Conservation (phyloP, 1,140 invertebrate species). For the Drosophila asahinai region DNA sequence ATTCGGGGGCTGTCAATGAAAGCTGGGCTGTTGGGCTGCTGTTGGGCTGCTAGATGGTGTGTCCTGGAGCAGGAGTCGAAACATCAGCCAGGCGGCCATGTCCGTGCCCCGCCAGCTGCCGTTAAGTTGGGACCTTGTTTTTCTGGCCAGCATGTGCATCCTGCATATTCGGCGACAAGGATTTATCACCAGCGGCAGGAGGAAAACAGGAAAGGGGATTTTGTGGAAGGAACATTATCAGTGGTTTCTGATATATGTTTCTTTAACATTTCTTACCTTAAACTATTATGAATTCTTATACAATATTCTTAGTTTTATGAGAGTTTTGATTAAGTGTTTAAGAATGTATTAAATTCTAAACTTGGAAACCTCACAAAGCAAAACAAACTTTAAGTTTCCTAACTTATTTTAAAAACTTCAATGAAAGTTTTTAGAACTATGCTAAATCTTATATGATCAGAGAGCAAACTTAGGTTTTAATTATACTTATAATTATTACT, state of each 20-base stretch:
- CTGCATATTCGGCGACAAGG: constrained; percentile 71
- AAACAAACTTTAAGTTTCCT: too few species aligned
- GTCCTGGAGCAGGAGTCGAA: neutral
- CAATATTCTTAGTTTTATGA: too few species aligned
- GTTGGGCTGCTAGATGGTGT: constrained; percentile 3
- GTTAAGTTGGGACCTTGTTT: constrained; percentile 9
- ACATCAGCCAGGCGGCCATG: constrained; percentile 20
- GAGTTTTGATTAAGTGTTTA: too few species aligned
- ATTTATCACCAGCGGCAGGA: constrained; percentile 65
- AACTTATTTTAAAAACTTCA: neutral
- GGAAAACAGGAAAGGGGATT: too few species aligned
- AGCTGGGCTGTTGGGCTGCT: constrained; percentile 24
- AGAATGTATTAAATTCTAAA: neutral
- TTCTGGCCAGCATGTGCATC: constrained; percentile 47
- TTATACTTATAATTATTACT: constrained; percentile 2
- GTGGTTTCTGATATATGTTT: neutral
- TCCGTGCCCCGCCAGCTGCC: constrained; percentile 26
- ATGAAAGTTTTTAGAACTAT: neutral
- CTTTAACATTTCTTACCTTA: neutral
- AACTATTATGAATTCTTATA: neutral
- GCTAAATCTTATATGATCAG: neutral
- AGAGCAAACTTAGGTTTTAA: neutral
- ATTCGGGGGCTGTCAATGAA: constrained; percentile 40
- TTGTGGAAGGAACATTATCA: neutral
- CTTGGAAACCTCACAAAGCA: too few species aligned